Base-by-base conservation (phyloP, 1,140 invertebrate species). In the Bombus superbus region DNA sequence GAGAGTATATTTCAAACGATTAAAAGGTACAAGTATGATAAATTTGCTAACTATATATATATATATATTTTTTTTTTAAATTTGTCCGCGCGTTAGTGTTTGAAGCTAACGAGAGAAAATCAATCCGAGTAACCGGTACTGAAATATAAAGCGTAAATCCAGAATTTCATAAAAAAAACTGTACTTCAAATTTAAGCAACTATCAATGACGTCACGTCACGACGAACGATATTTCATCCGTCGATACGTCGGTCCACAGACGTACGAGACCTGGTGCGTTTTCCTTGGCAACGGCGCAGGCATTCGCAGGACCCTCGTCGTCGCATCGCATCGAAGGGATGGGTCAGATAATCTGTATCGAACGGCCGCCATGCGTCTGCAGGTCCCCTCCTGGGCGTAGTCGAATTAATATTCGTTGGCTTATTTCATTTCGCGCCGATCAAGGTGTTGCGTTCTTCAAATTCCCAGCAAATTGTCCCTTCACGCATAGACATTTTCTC, bases 401-500 rank as follows among this genome's bases (percentile, higher is more conserved):
- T 77, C 82, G 84, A 91, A 91, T 92, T 91, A 92, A 92, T 92
- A 92, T 92, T 91, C 89, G 83, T 92, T 90, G 90, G 86, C 87
- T 92, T 90, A 92, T 92, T 92, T 91, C 91, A 92, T 92, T 91
- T 89, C 88, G 87, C 73, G 86, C 81, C 87, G 91, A 91, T 91
- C 89, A 77, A 86, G 86, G 85, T 89, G 88, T 90, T 91, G 88
- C 91, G 88, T 92, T 93, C 92, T 86, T 86, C 66, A 82, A 88
- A 93, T 93, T 89, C 84, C 75, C 82, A n/a, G 86, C 86, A 91
- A 90, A 91, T 93, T 91, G 91, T 92, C 90, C 72, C 78, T 74
- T 59, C 44, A 64, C 72, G 47, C 73, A n/a, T 32, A 66, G 59
- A 69, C 59, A 84, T 80, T 87, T 85, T 85, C 90, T 86, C 77